These are phyloP conservation scores for Eurystomus gularis DNA, from an alignment of 2,113 vertebrate species.

Conservation along the genomic window DNA sequence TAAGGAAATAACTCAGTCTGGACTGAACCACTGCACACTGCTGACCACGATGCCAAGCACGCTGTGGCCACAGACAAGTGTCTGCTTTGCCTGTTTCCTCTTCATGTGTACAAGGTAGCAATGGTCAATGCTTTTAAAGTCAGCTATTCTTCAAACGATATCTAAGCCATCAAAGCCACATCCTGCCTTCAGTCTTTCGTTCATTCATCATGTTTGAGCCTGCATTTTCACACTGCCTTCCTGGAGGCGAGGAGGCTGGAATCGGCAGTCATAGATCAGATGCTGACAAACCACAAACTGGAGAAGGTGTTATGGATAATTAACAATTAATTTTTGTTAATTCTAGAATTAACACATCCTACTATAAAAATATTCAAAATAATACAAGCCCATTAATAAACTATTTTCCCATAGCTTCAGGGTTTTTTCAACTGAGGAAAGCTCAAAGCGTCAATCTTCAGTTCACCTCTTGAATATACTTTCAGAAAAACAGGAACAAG, in stretches of 20 bases:
- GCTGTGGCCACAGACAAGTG: accelerated
- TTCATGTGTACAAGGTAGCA: neutral
- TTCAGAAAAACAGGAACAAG: neutral
- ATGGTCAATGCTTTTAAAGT: neutral
- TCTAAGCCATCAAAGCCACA: neutral
- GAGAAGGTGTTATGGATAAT: neutral
- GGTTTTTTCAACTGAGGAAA: neutral
- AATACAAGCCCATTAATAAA: neutral
- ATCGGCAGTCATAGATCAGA: neutral
- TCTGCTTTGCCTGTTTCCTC: neutral
- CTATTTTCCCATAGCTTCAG: neutral
- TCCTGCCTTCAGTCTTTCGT: neutral
- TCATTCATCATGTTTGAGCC: neutral
- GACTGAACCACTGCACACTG: neutral
- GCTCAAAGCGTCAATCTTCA: neutral
- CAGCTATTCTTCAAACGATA: neutral
- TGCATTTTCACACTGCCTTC: neutral
- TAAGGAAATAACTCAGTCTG: neutral
- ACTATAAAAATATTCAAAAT: neutral
- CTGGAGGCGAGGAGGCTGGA: neutral
- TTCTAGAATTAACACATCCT: neutral
- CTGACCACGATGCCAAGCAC: neutral
- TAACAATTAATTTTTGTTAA: neutral
- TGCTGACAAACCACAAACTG: neutral
- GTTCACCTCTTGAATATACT: neutral